Evolutionary conservation across 2,113 vertebrate species (phyloP).

Genomic region (Hydrolagus affinis): DNA sequence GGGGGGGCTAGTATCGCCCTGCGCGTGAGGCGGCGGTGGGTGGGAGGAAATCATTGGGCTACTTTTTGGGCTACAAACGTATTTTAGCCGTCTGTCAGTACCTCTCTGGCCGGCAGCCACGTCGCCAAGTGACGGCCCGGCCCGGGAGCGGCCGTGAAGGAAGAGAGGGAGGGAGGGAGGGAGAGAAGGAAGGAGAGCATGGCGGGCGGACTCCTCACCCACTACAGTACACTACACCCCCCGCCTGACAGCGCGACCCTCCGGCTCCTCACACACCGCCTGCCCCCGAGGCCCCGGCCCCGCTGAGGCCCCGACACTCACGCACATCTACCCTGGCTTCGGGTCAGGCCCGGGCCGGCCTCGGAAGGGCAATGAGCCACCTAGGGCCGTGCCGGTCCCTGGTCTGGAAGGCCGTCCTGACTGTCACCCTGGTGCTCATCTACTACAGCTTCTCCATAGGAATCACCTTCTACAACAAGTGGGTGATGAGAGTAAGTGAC

Average conservation of each 20-base stretch:
- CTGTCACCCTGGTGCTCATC: constrained; percentile 65
- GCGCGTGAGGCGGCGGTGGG: no score
- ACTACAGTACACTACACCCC: no score
- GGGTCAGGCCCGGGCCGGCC: no score
- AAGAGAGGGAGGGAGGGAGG: not conserved
- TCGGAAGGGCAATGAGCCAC: not conserved
- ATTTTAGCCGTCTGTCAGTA: not conserved
- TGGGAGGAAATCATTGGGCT: no score
- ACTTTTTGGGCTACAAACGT: not conserved
- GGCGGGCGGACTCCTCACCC: no score
- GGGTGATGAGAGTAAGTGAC: constrained; percentile 77
- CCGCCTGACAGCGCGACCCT: no score
- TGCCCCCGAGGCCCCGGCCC: no score
- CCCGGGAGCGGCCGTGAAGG: not conserved
- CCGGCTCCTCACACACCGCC: no score
- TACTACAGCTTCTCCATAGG: constrained; percentile 85
- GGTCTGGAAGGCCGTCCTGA: constrained; percentile 58
- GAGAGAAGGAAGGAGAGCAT: no score
- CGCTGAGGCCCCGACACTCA: no score
- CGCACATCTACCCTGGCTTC: no score
- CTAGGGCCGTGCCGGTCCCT: constrained; percentile 41
- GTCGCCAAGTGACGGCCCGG: not conserved
- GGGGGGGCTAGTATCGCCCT: no score
- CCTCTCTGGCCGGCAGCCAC: not conserved
- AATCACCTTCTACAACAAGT: constrained; percentile 92